Conservation (phyloP, 2,888 invertebrate genomes). For the Platynereis dumerilii region DNA sequence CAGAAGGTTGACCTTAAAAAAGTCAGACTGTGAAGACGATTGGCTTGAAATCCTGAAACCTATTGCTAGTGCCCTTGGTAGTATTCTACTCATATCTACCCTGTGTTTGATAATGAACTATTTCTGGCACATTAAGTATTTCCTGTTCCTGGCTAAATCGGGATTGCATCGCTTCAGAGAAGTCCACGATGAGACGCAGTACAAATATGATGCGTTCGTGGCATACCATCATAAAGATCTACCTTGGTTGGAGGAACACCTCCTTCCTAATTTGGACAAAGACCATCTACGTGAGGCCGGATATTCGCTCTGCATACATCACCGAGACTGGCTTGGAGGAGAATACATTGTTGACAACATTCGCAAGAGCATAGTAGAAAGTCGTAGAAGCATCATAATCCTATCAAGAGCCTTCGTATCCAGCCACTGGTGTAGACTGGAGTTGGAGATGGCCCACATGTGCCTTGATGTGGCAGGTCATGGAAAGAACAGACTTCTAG, state of each 20-base stretch:
- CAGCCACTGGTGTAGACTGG: constrained; percentile 78
- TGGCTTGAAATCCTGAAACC: too few relatives aligned
- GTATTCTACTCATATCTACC: too few relatives aligned
- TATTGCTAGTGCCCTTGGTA: too few relatives aligned
- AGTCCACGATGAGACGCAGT: constrained; percentile 27
- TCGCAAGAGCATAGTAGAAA: constrained; percentile 74
- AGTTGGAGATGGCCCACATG: constrained; percentile 68
- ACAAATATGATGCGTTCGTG: constrained; percentile 73
- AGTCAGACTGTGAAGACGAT: too few relatives aligned
- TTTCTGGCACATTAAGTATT: neutral
- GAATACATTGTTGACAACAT: constrained; percentile 76
- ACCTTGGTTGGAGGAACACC: constrained; percentile 71
- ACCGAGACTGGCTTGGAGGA: constrained; percentile 77
- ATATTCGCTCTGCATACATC: constrained; percentile 73
- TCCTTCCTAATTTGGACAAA: constrained; percentile 71
- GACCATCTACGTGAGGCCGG: constrained; percentile 4
- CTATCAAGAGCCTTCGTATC: constrained; percentile 71
- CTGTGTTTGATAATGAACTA: neutral
- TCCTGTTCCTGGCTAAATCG: neutral
- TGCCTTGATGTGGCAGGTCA: neutral
- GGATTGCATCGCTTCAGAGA: neutral
- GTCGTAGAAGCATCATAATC: constrained; percentile 71
- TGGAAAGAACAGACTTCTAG: neutral
- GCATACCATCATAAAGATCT: constrained; percentile 74
- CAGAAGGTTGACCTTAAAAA: too few relatives aligned